A percentile compares a stretch with the other conserved stretches of the same genome.
These are phyloP conservation scores for Phragmatobia fuliginosa DNA, from an alignment of 2,888 invertebrate species.

Conservation along the genomic window DNA sequence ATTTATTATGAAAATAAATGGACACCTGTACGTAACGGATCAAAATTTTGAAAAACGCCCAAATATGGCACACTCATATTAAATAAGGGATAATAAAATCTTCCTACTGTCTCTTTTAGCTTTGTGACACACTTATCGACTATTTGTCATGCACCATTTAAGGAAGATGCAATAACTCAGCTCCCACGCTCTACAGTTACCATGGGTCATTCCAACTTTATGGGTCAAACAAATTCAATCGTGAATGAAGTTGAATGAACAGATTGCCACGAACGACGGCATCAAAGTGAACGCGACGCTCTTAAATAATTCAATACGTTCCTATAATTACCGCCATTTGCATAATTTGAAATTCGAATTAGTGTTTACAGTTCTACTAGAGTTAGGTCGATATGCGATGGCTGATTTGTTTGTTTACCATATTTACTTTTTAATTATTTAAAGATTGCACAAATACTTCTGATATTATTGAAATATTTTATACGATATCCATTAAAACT, in stretches of 20 bases:
- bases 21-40: too few species aligned
- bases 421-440: neutral
- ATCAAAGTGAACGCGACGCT: constrained; percentile 41
- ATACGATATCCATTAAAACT: too few species aligned
- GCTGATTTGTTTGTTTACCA: constrained; percentile 9
- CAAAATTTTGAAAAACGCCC: too few species aligned
- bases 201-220: constrained; percentile 43
- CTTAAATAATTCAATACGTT: constrained; percentile 44
- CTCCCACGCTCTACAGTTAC: constrained; percentile 45
- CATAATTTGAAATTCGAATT: constrained; percentile 39
- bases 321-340: constrained; percentile 43
- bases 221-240: constrained; percentile 52
- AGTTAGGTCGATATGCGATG: constrained; percentile 11
- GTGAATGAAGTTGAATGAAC: constrained; percentile 41
- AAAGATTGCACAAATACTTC: too few species aligned
- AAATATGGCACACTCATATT: neutral
- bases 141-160: constrained; percentile 38
- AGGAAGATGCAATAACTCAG: constrained; percentile 39
- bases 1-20: too few species aligned
- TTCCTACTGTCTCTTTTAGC: neutral
- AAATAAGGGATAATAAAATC: neutral
- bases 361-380: constrained; percentile 20
- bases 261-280: constrained; percentile 38
- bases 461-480: too few species aligned
- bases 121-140: constrained; percentile 15